These are phyloP conservation scores for Ophion obscuratus DNA, from an alignment of 2,888 invertebrate species.

Conservation along the genomic window DNA sequence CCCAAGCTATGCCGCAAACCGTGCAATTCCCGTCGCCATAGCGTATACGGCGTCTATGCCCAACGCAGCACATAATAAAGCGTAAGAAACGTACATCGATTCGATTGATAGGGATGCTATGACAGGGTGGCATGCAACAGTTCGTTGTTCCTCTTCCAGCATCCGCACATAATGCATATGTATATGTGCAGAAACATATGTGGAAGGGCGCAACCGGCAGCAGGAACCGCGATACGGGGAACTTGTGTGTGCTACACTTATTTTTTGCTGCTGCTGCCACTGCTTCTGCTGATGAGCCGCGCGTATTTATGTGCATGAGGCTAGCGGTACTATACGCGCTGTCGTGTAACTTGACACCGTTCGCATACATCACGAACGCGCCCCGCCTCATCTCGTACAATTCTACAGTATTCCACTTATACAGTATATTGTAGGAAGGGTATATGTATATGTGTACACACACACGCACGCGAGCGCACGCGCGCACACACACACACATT, in stretches of 20 bases:
- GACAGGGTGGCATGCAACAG: conserved; percentile 39
- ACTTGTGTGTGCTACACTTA: conserved; percentile 48
- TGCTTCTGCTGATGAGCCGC: conserved; percentile 47
- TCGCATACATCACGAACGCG: conserved; percentile 70
- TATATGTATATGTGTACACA: background rate
- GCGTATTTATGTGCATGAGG: conserved; percentile 78
- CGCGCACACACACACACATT: too few relatives aligned
- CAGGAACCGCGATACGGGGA: conserved; percentile 30
- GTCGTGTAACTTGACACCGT: conserved; percentile 78
- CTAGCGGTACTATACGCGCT: conserved; percentile 71
- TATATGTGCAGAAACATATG: conserved; percentile 47
- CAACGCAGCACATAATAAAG: background rate
- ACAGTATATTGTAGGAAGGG: too few relatives aligned
- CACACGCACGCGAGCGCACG: too few relatives aligned
- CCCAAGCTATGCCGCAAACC: background rate
- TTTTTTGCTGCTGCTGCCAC: conserved; percentile 47
- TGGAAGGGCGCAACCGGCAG: conserved; percentile 46
- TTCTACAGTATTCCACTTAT: conserved; percentile 36
- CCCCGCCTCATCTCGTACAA: conserved; percentile 55
- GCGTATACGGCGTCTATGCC: conserved; percentile 3
- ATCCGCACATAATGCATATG: conserved; percentile 36
- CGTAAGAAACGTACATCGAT: conserved; percentile 5
- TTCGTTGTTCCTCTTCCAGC: conserved; percentile 30
- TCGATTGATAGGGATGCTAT: conserved; percentile 13
- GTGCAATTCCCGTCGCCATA: conserved; percentile 6